Base-by-base conservation (phyloP, 2,888 invertebrate species). In the Nasonia oneida region DNA sequence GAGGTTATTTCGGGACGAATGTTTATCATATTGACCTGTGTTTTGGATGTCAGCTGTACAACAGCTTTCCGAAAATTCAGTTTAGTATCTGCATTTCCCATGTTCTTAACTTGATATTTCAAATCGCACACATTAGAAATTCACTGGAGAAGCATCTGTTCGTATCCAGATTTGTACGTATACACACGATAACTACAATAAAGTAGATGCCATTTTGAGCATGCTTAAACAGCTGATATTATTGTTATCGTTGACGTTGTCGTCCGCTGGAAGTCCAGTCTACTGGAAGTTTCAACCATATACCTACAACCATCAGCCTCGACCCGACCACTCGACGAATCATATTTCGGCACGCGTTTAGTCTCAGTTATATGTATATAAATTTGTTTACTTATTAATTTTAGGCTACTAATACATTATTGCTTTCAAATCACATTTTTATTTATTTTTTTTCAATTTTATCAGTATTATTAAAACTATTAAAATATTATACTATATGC, bases 71-170 rank as follows among this genome's bases (percentile, higher is more conserved):
- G 96, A 94, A 99, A 99, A 94, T 98, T 99, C 88, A 99, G 94
- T 95, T 99, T 99, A 87, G 99, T 99, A 94, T 99, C 99, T 87
- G 98, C 97, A 95, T 99, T 99, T 90, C 99, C 99, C 99, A 99
- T 99, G n/a, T 33, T 85, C 57, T 64, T 42, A 5, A 10, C 6
- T 39, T 47, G 0, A 47, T 39, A 15, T 61, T 47, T 83, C 33
- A 79, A 64, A 42, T 6, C 23, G 70, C n/a, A 50, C 18, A 67
- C 75, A 76, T 82, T 67, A 64, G 37, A 5, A 23, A 82, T 70
- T 37, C 8, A 75, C 64, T 50, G 50, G 0, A 39, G 33, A 83
- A 47, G 15, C 33, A 53, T n/a, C 42, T 42, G n/a, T 67, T n/a
- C 42, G 42, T 57, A 61, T 73, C 47, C 33, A 42, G 23, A 77